These are phyloP conservation scores for Lutraria rhynchaena DNA, from an alignment of 1,140 invertebrate genomes.

Conservation along the genomic window DNA sequence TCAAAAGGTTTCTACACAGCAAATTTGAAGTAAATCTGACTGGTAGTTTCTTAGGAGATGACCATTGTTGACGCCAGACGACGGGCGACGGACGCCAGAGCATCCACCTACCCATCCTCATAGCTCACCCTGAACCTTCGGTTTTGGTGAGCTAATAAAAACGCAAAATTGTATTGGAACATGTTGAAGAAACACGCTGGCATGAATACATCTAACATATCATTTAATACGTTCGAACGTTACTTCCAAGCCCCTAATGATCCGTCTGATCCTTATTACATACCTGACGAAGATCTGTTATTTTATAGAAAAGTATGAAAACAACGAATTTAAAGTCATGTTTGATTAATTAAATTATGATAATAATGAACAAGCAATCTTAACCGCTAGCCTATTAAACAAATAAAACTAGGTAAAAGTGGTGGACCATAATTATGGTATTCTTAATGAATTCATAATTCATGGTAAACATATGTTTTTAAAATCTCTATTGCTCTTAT, in stretches of 20 bases:
- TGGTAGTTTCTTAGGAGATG: too few species aligned
- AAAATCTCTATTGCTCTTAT: neutral
- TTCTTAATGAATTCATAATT: neutral
- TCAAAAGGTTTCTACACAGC: too few species aligned
- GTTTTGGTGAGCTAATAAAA: too few species aligned
- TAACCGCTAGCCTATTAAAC: neutral
- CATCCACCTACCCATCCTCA: too few species aligned
- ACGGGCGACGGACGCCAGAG: too few species aligned
- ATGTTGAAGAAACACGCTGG: neutral
- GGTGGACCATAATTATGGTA: neutral
- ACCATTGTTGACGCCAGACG: too few species aligned
- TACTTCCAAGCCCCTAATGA: neutral
- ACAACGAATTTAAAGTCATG: too few species aligned
- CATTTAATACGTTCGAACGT: neutral
- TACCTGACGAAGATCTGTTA: neutral
- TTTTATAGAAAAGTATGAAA: too few species aligned
- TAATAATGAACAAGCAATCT: neutral
- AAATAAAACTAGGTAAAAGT: neutral
- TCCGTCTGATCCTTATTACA: conserved; percentile 6
- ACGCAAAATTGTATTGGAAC: conserved; percentile 28
- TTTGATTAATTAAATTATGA: neutral
- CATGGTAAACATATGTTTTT: too few species aligned
- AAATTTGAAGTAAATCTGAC: too few species aligned
- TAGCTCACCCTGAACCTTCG: too few species aligned
- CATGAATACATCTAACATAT: neutral